phyloP scores from a whole-genome alignment of 1,140 invertebrate genomes.

The Mesaphorura yosii region DNA sequence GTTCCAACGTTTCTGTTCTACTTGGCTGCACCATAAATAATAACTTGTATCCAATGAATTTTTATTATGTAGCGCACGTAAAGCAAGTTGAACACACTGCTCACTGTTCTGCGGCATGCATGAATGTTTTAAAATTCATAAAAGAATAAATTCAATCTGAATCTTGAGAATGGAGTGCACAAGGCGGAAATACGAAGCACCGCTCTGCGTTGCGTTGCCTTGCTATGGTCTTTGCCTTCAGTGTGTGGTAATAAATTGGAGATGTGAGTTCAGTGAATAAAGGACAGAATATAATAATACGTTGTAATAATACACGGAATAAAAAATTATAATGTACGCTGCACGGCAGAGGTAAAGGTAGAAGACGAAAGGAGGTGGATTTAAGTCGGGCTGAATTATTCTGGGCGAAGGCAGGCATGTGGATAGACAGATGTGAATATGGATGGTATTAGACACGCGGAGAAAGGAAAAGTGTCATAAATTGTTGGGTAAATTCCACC shows the following conservation, averaged over 20 bases:
- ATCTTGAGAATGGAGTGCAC: too few relatives aligned
- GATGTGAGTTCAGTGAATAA: too few relatives aligned
- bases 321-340: too few relatives aligned
- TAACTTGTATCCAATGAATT: constrained; percentile 29
- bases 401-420: too few relatives aligned
- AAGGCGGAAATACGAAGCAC: constrained; percentile 19
- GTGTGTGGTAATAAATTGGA: too few relatives aligned
- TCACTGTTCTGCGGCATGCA: too few relatives aligned
- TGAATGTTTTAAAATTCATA: constrained; percentile 32
- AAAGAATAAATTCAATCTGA: constrained; percentile 32
- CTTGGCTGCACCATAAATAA: constrained; percentile 30
- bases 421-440: too few relatives aligned
- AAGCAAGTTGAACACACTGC: background rate
- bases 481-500: constrained; percentile 20
- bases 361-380: constrained; percentile 2
- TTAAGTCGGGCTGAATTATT: background rate
- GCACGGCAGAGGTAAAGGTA: background rate
- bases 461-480: constrained; percentile 33
- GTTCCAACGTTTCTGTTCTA: constrained; percentile 28
- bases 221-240: background rate
- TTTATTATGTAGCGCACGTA: constrained; percentile 30
- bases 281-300: too few relatives aligned
- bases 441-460: too few relatives aligned
- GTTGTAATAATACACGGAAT: too few relatives aligned
- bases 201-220: constrained; percentile 1